phyloP scores from a whole-genome alignment of 2,888 invertebrate genomes.

The Rhamphomyia laevipes region DNA sequence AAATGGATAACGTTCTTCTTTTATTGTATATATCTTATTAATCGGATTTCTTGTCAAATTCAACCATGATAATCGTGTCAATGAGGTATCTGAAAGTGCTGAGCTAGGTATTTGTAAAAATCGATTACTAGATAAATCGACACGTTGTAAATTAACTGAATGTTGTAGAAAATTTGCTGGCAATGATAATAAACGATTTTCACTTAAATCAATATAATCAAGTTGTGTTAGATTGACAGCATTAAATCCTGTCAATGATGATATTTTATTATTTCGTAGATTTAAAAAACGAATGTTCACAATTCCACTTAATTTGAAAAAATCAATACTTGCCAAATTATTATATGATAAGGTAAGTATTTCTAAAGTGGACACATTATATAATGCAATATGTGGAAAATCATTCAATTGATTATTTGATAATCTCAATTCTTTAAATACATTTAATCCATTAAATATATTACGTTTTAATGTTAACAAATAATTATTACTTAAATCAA shows the following conservation, averaged over 20 bases:
- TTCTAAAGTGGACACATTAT: constrained; percentile 65
- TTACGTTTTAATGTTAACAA: constrained; percentile 55
- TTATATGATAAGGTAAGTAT: constrained; percentile 57
- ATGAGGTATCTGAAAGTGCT: constrained; percentile 59
- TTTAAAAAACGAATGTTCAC: constrained; percentile 62
- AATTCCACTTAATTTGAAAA: constrained; percentile 63
- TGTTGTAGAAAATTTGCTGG: constrained; percentile 72
- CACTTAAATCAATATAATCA: constrained; percentile 61
- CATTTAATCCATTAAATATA: constrained; percentile 61
- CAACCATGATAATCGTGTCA: constrained; percentile 60
- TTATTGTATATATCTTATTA: constrained; percentile 55
- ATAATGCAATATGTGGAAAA: constrained; percentile 66
- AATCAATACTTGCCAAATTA: constrained; percentile 56
- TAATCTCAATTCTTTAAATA: constrained; percentile 64
- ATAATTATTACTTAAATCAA: constrained; percentile 61
- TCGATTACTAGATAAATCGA: constrained; percentile 67
- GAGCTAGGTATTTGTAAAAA: constrained; percentile 65
- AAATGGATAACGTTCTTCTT: constrained; percentile 60
- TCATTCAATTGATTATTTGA: constrained; percentile 61
- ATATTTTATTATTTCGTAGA: constrained; percentile 62
- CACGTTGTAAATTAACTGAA: constrained; percentile 55
- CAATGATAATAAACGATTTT: constrained; percentile 60
- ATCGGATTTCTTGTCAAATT: constrained; percentile 78
- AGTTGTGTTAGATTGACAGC: constrained; percentile 63
- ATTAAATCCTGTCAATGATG: constrained; percentile 62